These are phyloP conservation scores for Excalfactoria chinensis DNA, from an alignment of 2,113 vertebrate species.

Conservation along the genomic window DNA sequence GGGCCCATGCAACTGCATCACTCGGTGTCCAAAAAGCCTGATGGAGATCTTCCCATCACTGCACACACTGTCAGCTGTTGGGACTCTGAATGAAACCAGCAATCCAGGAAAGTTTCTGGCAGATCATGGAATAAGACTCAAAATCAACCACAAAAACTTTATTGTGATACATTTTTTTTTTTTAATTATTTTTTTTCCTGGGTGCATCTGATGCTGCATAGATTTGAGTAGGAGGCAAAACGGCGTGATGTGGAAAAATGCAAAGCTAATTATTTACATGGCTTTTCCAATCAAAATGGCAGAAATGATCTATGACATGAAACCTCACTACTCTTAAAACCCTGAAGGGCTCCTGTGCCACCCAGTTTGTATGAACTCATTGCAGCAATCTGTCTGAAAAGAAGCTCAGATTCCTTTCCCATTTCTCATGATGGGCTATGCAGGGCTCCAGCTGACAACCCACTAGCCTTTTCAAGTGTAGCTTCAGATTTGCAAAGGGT, in stretches of 20 bases:
- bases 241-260: neutral
- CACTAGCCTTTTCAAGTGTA: neutral
- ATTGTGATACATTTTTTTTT: neutral
- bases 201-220: neutral
- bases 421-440: neutral
- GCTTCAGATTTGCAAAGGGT: neutral
- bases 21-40: rapidly evolving
- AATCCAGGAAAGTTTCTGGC: neutral
- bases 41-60: rapidly evolving
- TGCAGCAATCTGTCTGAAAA: neutral
- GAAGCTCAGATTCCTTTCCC: neutral
- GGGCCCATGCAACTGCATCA: neutral
- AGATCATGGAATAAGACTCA: neutral
- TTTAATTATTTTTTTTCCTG: neutral
- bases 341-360: neutral
- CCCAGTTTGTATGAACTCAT: too few species aligned
- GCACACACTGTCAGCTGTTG: neutral
- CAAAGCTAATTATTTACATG: neutral
- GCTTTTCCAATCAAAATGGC: neutral
- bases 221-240: neutral
- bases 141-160: neutral
- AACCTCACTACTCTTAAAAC: rapidly evolving
- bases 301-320: neutral
- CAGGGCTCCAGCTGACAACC: neutral
- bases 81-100: rapidly evolving